Percentiles rank a stretch among this genome's conserved stretches.
phyloP scores from a whole-genome alignment of 37 sponge, comb jelly and placozoan species.

The Chondrosia reniformis region DNA sequence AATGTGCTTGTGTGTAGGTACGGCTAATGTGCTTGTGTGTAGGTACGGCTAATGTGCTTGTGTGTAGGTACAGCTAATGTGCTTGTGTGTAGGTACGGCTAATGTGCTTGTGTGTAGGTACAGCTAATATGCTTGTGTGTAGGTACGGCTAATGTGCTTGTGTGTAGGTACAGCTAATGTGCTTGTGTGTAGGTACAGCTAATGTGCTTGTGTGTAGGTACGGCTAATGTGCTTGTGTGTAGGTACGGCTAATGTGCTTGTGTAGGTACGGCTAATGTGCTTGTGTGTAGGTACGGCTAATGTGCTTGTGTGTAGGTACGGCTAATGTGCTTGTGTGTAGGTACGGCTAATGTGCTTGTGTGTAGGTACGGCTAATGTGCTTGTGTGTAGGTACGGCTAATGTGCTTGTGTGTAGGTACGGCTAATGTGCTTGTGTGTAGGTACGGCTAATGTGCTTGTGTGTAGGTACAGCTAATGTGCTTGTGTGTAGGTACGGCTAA shows the following conservation, averaged over 20 bases:
- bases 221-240: background rate
- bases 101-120: no score
- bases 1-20: no score
- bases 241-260: background rate
- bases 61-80: no score
- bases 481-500: background rate
- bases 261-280: background rate
- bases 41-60: no score
- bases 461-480: background rate
- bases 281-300: background rate
- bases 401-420: background rate
- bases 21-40: no score
- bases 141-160: no score
- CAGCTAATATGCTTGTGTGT: no score
- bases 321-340: background rate
- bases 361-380: background rate
- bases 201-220: no score
- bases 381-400: background rate
- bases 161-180: no score
- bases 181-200: no score
- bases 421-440: background rate
- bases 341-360: background rate
- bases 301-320: background rate
- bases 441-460: background rate
- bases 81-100: no score